phyloP scores from a whole-genome alignment of 2,113 vertebrate genomes.

The Phaethon lepturus region DNA sequence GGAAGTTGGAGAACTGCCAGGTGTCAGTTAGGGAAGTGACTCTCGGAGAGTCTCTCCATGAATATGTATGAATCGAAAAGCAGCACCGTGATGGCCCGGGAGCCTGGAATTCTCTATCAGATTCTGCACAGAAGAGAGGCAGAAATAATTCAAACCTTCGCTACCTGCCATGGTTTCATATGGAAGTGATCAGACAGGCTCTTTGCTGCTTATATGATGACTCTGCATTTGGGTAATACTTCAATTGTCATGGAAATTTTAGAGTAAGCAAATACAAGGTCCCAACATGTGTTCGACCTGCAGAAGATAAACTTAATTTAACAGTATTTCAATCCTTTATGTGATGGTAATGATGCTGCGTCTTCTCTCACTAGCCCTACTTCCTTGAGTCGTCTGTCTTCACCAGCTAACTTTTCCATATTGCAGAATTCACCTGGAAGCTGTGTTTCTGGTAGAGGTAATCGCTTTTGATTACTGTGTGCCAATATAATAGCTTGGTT shows the following conservation, averaged over 20 bases:
- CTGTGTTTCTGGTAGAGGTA: background rate
- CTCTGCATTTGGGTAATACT: background rate
- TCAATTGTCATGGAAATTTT: constrained; percentile 9
- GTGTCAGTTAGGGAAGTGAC: background rate
- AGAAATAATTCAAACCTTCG: background rate
- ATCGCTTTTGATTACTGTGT: background rate
- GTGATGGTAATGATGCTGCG: background rate
- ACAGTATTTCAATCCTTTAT: background rate
- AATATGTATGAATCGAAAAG: background rate
- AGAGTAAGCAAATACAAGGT: constrained; percentile 11
- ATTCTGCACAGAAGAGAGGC: background rate
- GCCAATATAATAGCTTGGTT: background rate
- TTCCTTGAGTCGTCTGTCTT: background rate
- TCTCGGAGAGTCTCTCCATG: background rate
- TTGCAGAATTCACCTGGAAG: background rate
- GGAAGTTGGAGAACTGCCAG: background rate
- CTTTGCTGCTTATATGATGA: background rate
- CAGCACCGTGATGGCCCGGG: background rate
- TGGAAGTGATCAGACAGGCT: background rate
- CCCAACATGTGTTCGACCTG: background rate
- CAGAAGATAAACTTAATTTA: constrained; percentile 28
- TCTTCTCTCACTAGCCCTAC: background rate
- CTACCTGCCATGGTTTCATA: background rate
- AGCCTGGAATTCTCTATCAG: background rate
- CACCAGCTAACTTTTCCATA: background rate